A percentile compares a stretch with the other conserved stretches of the same genome.
Evolutionary conservation across 2,113 vertebrate genomes (phyloP).

Genomic region (Bufo bufo): DNA sequence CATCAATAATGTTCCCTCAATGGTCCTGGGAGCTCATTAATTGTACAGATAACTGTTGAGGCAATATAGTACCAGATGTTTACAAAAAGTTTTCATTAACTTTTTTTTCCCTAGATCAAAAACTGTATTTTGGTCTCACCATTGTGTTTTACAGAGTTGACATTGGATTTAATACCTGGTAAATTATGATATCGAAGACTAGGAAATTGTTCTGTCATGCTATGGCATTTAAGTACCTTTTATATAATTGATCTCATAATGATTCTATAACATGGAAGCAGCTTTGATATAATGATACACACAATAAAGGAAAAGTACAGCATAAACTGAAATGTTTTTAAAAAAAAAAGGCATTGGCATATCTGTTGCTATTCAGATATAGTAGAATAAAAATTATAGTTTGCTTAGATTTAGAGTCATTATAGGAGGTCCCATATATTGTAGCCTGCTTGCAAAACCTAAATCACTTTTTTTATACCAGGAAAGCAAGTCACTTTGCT

Average conservation of each 20-base stretch:
- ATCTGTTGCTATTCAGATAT: neutral
- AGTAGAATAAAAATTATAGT: neutral
- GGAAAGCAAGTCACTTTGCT: neutral
- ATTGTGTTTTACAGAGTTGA: neutral
- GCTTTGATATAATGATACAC: neutral
- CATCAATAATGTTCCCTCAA: conserved; percentile 61
- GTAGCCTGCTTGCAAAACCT: neutral
- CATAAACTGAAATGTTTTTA: neutral
- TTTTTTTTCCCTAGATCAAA: conserved; percentile 24
- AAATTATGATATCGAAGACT: neutral
- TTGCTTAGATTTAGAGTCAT: neutral
- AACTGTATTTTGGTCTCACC: neutral
- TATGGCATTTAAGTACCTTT: neutral
- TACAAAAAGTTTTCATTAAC: conserved; percentile 54
- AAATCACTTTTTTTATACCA: neutral
- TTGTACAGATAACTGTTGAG: conserved; percentile 49
- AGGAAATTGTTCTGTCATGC: neutral
- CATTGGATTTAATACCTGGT: neutral
- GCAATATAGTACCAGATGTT: conserved; percentile 57
- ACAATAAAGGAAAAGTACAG: neutral
- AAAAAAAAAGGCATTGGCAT: neutral
- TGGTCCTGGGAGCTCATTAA: conserved; percentile 60
- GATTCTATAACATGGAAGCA: neutral
- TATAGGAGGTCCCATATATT: neutral
- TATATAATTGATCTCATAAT: neutral